These are phyloP conservation scores for Bombus waltoni DNA, from an alignment of 1,140 invertebrate species.

Conservation along the genomic window DNA sequence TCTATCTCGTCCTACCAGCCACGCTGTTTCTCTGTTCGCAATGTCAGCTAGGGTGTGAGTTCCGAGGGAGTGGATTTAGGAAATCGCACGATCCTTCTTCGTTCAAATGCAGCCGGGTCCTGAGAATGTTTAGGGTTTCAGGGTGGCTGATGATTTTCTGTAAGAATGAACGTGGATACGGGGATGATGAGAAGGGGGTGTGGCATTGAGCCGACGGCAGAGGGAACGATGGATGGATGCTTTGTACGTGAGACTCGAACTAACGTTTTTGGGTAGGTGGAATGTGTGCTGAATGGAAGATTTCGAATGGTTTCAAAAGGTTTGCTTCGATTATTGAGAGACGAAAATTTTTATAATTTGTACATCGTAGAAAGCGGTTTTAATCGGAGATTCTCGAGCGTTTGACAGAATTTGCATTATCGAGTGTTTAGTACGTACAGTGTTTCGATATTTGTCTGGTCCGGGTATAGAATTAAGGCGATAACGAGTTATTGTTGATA, in stretches of 20 bases:
- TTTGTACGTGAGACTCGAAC: too few relatives aligned
- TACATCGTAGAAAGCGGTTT: too few relatives aligned
- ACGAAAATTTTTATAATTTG: too few relatives aligned
- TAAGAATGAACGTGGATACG: background rate
- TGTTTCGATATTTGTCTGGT: too few relatives aligned
- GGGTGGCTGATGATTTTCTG: background rate
- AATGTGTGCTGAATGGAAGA: too few relatives aligned
- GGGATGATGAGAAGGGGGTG: background rate
- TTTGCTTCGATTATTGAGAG: too few relatives aligned
- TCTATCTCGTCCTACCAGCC: background rate
- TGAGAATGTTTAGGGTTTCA: background rate
- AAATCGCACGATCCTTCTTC: background rate
- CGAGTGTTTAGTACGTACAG: too few relatives aligned
- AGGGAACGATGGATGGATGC: background rate
- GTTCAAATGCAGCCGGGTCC: background rate
- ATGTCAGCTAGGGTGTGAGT: background rate
- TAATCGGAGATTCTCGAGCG: background rate
- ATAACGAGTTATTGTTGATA: too few relatives aligned
- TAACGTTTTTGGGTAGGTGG: too few relatives aligned
- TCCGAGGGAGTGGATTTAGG: background rate
- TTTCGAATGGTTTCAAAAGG: too few relatives aligned
- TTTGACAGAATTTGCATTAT: background rate
- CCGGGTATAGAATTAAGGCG: too few relatives aligned
- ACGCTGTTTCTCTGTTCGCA: background rate
- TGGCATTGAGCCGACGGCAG: background rate